phyloP scores from a whole-genome alignment of 2,797 vertebrate species.

The Schizothorax lantsangensis region DNA sequence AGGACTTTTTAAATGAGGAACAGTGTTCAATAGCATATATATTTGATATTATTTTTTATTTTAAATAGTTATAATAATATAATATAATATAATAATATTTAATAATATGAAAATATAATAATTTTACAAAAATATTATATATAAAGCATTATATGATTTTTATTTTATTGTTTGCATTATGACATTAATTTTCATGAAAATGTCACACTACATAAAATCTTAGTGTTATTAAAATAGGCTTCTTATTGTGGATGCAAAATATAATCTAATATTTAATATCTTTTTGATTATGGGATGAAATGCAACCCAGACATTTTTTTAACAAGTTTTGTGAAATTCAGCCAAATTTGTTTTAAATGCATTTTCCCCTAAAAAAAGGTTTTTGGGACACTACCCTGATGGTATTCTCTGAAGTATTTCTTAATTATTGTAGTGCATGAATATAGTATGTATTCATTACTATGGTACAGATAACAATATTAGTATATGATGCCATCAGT shows the following conservation, averaged over 20 bases:
- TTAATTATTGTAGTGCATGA: background rate
- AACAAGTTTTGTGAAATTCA: background rate
- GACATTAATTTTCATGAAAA: background rate
- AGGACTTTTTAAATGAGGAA: background rate
- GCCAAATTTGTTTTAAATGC: background rate
- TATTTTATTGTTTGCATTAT: background rate
- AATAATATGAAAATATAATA: too few relatives aligned
- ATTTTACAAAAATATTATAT: background rate
- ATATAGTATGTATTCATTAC: background rate
- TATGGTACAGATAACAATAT: background rate
- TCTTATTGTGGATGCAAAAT: background rate
- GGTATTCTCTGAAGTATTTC: background rate
- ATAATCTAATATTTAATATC: background rate
- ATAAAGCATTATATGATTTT: background rate
- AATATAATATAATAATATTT: background rate
- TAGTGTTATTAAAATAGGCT: background rate
- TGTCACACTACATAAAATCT: background rate
- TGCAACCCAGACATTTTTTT: background rate
- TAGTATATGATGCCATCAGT: background rate
- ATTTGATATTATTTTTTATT: background rate
- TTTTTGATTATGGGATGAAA: background rate
- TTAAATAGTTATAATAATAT: background rate
- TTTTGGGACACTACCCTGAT: background rate
- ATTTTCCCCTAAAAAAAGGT: background rate
- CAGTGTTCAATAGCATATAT: background rate